Base-by-base conservation (phyloP, 2,888 invertebrate genomes). In the Lasioglossum lativentre region DNA sequence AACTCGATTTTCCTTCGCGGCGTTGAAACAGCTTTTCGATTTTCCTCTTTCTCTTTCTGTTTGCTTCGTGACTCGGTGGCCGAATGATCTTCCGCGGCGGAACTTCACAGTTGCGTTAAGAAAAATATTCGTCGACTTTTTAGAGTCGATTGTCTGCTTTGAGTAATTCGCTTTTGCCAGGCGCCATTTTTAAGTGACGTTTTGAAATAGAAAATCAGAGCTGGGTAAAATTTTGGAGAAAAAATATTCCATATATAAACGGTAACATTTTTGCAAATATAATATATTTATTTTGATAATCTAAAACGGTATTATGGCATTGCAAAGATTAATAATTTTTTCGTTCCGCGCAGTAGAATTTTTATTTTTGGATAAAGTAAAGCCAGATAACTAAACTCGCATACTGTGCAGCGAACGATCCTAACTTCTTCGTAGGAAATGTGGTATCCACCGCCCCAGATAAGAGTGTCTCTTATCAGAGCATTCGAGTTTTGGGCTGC, bases 401-500 rank as follows among this genome's bases (percentile, higher is more conserved):
- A 1, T 16, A 16, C 27, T 27, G 16, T 27, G 59, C 59, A 27
- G 27, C 59, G 27, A 59, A 59, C 59, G 59, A 59, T 27, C 59
- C 59, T 59, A 59, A 59, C 59, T 59, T 59, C 59, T 59, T 59
- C 59, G 59, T 27, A 30, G 59, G 59, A 59, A 59, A 27, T 27
- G 59, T 5, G 59, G 59, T 27, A 27, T 27, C 59, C 59, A 27
- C 27, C 14, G 59, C 16, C 2, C 14, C 59, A 59, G 59, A 59
- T 59, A 59, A 59, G 59, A 27, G 59, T 27, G 59, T 59, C 59
- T 16, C 59, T 59, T 59, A 59, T 59, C 59, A 59, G 59, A 5
- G 59, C 14, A 27, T 59, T 59, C 59, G 59, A 59, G 59, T 59
- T 59, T 59, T 59, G 59, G 47, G 34, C 66, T 74, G 68, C 72